Percentiles rank a stretch among this genome's conserved stretches.
These are phyloP conservation scores for Athalia rosae DNA, from an alignment of 2,888 invertebrate genomes.

Conservation along the genomic window DNA sequence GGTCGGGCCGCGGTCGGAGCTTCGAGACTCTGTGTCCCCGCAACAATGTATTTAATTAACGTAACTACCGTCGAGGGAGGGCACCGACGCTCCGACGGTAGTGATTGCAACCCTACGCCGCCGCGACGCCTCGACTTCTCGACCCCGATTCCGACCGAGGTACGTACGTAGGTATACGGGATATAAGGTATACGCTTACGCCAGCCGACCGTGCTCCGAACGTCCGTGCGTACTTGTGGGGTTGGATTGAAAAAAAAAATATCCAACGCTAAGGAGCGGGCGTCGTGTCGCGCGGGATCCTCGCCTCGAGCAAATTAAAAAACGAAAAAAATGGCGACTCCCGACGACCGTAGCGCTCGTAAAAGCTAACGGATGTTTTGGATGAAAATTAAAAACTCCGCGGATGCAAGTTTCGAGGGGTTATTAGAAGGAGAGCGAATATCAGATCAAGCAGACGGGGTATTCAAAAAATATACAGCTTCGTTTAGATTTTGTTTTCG, in stretches of 20 bases:
- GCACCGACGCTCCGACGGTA: slow-evolving; percentile 61
- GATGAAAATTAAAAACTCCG: slow-evolving; percentile 71
- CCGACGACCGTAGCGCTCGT: slow-evolving; percentile 55
- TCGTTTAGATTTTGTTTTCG: too few relatives aligned
- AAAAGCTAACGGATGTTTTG: slow-evolving; percentile 71
- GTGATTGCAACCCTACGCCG: slow-evolving; percentile 67
- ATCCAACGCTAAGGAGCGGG: slow-evolving; percentile 29
- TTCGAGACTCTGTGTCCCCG: slow-evolving; percentile 66
- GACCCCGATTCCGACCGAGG: slow-evolving; percentile 16
- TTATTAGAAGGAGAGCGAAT: neutral
- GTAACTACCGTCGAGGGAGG: slow-evolving; percentile 70
- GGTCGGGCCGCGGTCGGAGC: slow-evolving; percentile 36
- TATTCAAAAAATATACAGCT: neutral
- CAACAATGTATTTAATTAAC: slow-evolving; percentile 74
- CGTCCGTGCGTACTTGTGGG: neutral
- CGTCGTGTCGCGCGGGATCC: slow-evolving; percentile 49
- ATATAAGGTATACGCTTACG: too few relatives aligned
- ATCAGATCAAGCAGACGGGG: neutral
- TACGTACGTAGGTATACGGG: neutral
- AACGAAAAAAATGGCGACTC: slow-evolving; percentile 64
- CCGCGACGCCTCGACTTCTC: slow-evolving; percentile 38
- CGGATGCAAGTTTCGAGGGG: slow-evolving; percentile 60
- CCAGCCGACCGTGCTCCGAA: too few relatives aligned
- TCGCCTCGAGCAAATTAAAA: slow-evolving; percentile 69
- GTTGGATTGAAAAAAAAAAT: slow-evolving; percentile 37